A percentile compares a stretch with the other conserved stretches of the same genome.
Conservation (phyloP, 2,888 invertebrate genomes). For the Anodontia alba region DNA sequence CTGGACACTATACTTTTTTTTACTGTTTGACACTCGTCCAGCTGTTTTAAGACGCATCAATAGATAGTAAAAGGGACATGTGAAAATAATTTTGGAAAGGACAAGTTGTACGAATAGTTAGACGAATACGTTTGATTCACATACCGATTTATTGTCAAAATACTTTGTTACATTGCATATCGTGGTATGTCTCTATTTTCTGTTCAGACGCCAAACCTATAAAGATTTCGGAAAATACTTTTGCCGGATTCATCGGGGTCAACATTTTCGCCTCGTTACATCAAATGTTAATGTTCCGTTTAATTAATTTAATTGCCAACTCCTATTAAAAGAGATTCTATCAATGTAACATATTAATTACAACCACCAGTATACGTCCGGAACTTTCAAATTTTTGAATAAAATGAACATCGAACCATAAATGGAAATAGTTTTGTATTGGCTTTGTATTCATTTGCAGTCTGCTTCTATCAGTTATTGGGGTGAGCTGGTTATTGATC, state of each 20-base stretch:
- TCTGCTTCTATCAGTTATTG: background rate
- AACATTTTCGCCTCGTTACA: background rate
- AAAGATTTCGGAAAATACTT: too few species aligned
- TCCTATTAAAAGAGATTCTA: slow-evolving; percentile 48
- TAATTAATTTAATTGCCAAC: slow-evolving; percentile 46
- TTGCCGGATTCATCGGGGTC: background rate
- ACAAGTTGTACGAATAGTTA: too few species aligned
- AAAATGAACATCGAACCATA: slow-evolving; percentile 14
- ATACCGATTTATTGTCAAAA: too few species aligned
- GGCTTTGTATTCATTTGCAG: slow-evolving; percentile 10
- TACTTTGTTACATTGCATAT: too few species aligned
- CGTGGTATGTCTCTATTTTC: too few species aligned
- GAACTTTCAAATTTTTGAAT: slow-evolving; percentile 27
- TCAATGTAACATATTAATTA: slow-evolving; percentile 55
- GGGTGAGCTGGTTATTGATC: slow-evolving; percentile 15
- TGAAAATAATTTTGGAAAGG: too few species aligned
- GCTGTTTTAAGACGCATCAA: too few species aligned
- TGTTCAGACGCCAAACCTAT: too few species aligned
- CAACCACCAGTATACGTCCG: slow-evolving; percentile 50
- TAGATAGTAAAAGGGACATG: too few species aligned
- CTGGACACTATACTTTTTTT: too few species aligned
- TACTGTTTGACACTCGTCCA: too few species aligned
- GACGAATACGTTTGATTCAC: too few species aligned
- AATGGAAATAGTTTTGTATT: slow-evolving; percentile 17
- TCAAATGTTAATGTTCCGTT: slow-evolving; percentile 21